Conservation (phyloP, 2,797 vertebrate genomes). For the Cetoscarus ocellatus region DNA sequence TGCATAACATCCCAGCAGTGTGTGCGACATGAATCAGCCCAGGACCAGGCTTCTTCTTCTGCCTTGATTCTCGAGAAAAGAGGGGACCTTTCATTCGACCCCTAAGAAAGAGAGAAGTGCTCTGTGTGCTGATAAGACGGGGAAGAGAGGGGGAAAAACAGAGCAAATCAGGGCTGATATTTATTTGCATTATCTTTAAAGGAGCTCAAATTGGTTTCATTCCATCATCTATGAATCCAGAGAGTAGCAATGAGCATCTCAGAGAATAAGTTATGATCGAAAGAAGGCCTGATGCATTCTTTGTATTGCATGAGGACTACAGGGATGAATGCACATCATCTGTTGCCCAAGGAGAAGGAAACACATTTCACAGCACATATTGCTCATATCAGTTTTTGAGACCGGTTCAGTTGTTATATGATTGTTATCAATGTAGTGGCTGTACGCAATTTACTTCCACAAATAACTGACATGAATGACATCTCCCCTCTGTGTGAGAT, state of each 20-base stretch:
- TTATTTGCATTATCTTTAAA: conserved; percentile 83
- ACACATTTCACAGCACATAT: conserved; percentile 74
- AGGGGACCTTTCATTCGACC: conserved; percentile 78
- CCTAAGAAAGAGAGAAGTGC: conserved; percentile 75
- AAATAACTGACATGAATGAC: conserved; percentile 57
- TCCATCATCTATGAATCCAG: conserved; percentile 71
- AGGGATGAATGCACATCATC: conserved; percentile 59
- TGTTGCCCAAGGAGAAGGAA: conserved; percentile 68
- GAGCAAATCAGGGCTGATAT: conserved; percentile 74
- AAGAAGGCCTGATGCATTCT: conserved; percentile 54
- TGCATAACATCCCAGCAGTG: conserved; percentile 83
- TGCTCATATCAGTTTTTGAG: conserved; percentile 67
- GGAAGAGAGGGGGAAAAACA: conserved; percentile 58
- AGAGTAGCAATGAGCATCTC: conserved; percentile 64
- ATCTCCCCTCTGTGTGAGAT: conserved; percentile 28
- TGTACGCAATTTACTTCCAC: conserved; percentile 46
- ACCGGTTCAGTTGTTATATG: conserved; percentile 62
- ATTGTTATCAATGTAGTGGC: conserved; percentile 64
- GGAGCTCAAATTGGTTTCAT: conserved; percentile 73
- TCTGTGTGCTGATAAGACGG: conserved; percentile 77
- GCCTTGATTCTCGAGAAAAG: conserved; percentile 76
- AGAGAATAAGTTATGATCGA: conserved; percentile 53
- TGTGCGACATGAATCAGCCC: conserved; percentile 84
- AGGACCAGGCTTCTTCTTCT: conserved; percentile 75
- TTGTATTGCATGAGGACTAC: conserved; percentile 50